Conservation (phyloP, 1,140 invertebrate genomes). For the Daktulosphaira vitifoliae region DNA sequence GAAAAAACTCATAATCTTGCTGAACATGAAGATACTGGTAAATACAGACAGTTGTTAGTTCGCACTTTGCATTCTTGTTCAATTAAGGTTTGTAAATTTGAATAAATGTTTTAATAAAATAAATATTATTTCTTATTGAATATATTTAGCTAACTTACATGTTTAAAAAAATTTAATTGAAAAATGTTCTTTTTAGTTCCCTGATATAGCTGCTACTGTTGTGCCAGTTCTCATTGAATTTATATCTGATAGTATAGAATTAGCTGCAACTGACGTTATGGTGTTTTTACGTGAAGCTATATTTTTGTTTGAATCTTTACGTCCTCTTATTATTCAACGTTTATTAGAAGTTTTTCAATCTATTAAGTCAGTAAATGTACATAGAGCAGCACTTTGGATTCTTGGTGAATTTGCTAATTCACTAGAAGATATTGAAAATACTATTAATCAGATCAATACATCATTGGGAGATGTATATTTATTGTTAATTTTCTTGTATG, state of each 20-base stretch:
- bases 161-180: slow-evolving; percentile 12
- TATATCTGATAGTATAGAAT: slow-evolving; percentile 87
- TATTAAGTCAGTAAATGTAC: slow-evolving; percentile 78
- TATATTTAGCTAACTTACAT: slow-evolving; percentile 1
- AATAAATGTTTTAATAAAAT: slow-evolving; percentile 1
- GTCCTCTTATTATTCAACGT: slow-evolving; percentile 69
- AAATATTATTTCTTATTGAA: slow-evolving; percentile 5
- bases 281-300: slow-evolving; percentile 92
- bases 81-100: slow-evolving; percentile 57
- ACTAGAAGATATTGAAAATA: slow-evolving; percentile 65
- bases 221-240: slow-evolving; percentile 94
- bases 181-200: slow-evolving; percentile 56
- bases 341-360: slow-evolving; percentile 71
- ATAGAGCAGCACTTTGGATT: slow-evolving; percentile 94
- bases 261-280: slow-evolving; percentile 88
- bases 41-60: slow-evolving; percentile 92
- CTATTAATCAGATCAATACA: slow-evolving; percentile 65
- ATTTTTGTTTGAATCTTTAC: slow-evolving; percentile 77
- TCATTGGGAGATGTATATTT: slow-evolving; percentile 63
- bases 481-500: neutral
- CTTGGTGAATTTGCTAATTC: slow-evolving; percentile 87
- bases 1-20: slow-evolving; percentile 77
- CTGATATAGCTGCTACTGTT: slow-evolving; percentile 87
- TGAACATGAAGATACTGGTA: slow-evolving; percentile 91
- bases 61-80: slow-evolving; percentile 89